These are phyloP conservation scores for Rhynchophorus ferrugineus DNA, from an alignment of 1,140 invertebrate species.

Conservation along the genomic window DNA sequence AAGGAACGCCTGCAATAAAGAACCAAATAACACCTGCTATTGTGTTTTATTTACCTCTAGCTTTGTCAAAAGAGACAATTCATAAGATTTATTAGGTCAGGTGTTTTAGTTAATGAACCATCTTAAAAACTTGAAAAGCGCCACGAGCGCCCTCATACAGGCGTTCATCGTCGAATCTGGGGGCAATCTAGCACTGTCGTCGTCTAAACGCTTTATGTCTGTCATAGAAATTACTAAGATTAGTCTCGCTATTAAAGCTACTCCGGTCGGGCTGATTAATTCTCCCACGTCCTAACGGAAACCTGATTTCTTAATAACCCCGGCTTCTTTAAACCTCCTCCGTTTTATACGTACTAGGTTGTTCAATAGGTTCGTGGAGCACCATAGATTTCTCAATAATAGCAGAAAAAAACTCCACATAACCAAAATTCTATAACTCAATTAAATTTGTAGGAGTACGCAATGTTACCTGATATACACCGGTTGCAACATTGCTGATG, in stretches of 20 bases:
- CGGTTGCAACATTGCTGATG: no score
- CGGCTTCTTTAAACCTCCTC: no score
- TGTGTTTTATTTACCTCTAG: constrained; percentile 21
- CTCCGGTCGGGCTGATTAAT: background rate
- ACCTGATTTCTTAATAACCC: no score
- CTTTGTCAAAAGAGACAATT: constrained; percentile 21
- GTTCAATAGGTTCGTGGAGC: no score
- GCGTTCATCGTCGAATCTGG: background rate
- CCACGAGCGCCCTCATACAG: constrained; percentile 1
- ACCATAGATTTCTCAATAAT: no score
- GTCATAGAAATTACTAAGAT: constrained; percentile 17
- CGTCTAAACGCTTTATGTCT: constrained; percentile 12
- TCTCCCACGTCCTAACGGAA: background rate
- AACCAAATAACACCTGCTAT: constrained; percentile 18
- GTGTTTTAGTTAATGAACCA: constrained; percentile 22
- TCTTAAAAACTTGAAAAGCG: constrained; percentile 9
- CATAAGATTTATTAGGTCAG: constrained; percentile 22
- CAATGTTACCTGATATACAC: no score
- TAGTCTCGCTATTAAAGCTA: background rate
- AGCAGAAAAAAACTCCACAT: no score
- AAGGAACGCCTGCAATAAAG: constrained; percentile 9
- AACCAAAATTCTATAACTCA: no score
- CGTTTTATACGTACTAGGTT: no score
- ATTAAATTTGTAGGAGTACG: no score
- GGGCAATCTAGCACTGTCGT: constrained; percentile 7